Evolutionary conservation across 1,140 invertebrate genomes (phyloP).

Genomic region (Drosophila baimaii): DNA sequence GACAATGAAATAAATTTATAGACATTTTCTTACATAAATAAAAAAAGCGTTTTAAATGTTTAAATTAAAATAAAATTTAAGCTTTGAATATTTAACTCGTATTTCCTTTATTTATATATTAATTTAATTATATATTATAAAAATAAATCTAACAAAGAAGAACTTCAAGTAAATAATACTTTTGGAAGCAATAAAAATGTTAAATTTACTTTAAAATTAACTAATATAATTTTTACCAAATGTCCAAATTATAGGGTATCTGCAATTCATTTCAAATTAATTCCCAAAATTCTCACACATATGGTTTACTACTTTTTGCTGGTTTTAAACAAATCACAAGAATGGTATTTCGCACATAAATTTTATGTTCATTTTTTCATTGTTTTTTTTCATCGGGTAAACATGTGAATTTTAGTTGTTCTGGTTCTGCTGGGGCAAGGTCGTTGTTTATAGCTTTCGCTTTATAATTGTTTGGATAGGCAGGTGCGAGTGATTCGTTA

Average conservation of each 20-base stretch:
- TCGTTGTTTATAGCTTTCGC: slow-evolving; percentile 30
- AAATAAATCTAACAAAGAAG: no score
- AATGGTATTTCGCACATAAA: slow-evolving; percentile 46
- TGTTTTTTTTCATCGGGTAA: not conserved
- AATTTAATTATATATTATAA: no score
- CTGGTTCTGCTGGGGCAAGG: slow-evolving; percentile 33
- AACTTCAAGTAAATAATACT: no score
- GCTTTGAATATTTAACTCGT: no score
- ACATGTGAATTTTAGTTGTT: slow-evolving; percentile 20
- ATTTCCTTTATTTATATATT: no score
- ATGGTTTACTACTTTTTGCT: slow-evolving; percentile 12
- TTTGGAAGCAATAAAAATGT: no score
- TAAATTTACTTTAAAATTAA: no score
- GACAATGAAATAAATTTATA: no score
- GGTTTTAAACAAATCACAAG: slow-evolving; percentile 20
- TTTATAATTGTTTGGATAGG: slow-evolving; percentile 20
- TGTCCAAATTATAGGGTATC: not conserved
- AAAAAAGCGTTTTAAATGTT: no score
- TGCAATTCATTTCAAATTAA: not conserved
- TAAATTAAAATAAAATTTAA: no score
- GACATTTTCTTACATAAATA: no score
- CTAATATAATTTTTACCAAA: no score
- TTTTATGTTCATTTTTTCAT: slow-evolving; percentile 20
- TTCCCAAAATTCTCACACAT: not conserved
- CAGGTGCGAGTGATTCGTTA: slow-evolving; percentile 26